Base-by-base conservation (phyloP, 2,797 vertebrate species). In the Serranus cabrilla region DNA sequence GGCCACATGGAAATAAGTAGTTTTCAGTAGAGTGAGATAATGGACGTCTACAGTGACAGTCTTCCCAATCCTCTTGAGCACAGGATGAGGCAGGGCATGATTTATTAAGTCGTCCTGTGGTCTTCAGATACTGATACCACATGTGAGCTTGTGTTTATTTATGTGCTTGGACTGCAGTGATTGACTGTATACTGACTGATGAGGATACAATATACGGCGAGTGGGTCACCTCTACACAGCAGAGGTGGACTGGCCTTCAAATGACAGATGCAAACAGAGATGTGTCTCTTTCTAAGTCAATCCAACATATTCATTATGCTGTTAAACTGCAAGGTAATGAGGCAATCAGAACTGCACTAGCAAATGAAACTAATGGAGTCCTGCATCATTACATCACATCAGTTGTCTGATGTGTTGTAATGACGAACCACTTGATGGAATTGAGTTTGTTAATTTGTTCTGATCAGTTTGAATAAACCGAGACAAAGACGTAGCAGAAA, bases 1-100 rank as follows among this genome's bases (percentile, higher is more conserved):
- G 79, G 56, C 64, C 43, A 63, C 69, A 62, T 68, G 65, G 74
- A 81, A 83, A 85, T 74, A 59, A 71, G 64, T 40, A 34, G 25
- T 71, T 75, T 56, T 13, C 37, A 0, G 0, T 5, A 42, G 54
- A 34, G 62, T 10, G 60, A 2, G n/a, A 54, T 67, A 71, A 82
- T 64, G 4, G 39, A 65, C 58, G 37, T 43, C 31, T 46, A 61
- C 56, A 43, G 68, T 12, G 11, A 49, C 43, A 10, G 18, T 34
- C 25, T 66, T 60, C 11, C 18, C 20, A 34, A 27, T 67, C 42
- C 54, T 66, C 16, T 59, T 1, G 49, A 47, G 39, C 65, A 56
- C 46, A n/a, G 50, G 47, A 13, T n/a, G 50, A 68, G 34, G n/a
- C 31, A 2, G 27, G 18, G 13, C 40, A n/a, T 55, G 7, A 21